phyloP scores from a whole-genome alignment of 2,888 invertebrate species.

The Thalpophila matura region DNA sequence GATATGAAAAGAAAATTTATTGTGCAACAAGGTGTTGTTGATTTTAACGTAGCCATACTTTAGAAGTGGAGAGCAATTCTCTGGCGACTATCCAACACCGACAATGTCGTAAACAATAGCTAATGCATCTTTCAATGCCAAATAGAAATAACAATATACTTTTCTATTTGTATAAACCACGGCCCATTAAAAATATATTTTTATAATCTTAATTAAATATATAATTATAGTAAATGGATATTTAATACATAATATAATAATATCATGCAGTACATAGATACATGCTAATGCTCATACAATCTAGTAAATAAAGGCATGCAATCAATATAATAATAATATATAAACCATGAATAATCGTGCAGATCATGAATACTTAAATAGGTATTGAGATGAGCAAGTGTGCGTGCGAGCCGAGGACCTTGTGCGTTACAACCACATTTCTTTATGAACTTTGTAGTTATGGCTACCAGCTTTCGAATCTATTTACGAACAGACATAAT shows the following conservation, averaged over 20 bases:
- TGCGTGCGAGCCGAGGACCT: conserved; percentile 75
- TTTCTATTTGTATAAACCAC: conserved; percentile 51
- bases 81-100: conserved; percentile 75
- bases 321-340: conserved; percentile 47
- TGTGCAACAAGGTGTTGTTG: conserved; percentile 37
- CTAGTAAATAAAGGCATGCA: conserved; percentile 61
- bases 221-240: conserved; percentile 27
- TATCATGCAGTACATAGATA: conserved; percentile 45
- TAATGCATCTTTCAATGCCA: conserved; percentile 69
- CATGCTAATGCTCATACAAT: conserved; percentile 40
- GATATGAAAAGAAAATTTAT: conserved; percentile 21
- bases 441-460: conserved; percentile 74
- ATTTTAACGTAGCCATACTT: conserved; percentile 38
- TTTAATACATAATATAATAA: conserved; percentile 33
- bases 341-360: conserved; percentile 57
- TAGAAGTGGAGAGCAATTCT: conserved; percentile 61
- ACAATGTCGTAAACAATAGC: conserved; percentile 59
- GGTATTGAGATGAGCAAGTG: conserved; percentile 57
- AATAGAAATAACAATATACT: conserved; percentile 61
- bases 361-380: conserved; percentile 55
- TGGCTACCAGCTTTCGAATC: conserved; percentile 74
- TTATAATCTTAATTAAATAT: conserved; percentile 18
- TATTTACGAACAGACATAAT: conserved; percentile 74
- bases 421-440: conserved; percentile 75
- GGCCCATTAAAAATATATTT: conserved; percentile 30